Evolutionary conservation across 1,140 invertebrate genomes (phyloP).

Genomic region (Babylonia areolata): DNA sequence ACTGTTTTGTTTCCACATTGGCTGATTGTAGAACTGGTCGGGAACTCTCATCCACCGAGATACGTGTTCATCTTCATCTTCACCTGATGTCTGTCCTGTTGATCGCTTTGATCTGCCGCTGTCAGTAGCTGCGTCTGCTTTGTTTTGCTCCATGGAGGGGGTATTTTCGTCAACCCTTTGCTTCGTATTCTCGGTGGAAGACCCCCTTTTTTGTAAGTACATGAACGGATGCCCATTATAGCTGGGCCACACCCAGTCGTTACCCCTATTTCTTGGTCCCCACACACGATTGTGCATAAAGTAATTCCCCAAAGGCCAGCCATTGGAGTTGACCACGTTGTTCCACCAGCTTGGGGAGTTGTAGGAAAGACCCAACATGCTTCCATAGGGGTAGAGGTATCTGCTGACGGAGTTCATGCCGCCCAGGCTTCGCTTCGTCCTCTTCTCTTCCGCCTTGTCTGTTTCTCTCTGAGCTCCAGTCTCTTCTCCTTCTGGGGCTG

Average conservation of each 20-base stretch:
- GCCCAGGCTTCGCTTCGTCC: not conserved
- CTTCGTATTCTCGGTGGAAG: not conserved
- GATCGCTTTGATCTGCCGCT: not conserved
- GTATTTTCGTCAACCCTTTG: not conserved
- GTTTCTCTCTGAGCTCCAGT: not conserved
- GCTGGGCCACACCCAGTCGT: not conserved
- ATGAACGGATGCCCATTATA: not conserved
- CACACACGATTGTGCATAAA: not conserved
- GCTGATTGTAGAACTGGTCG: not conserved
- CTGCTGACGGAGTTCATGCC: not conserved
- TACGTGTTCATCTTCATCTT: not conserved
- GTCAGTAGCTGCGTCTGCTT: not conserved
- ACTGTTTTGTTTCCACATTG: not conserved
- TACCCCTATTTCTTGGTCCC: not conserved
- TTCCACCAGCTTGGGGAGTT: constrained; percentile 7
- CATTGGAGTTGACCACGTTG: not conserved
- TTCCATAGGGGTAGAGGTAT: not conserved
- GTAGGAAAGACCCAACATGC: not conserved
- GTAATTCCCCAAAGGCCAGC: not conserved
- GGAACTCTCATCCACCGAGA: not conserved
- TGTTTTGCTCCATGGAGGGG: not conserved
- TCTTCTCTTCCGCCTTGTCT: not conserved
- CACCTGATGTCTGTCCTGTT: not conserved
- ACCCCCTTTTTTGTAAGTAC: not conserved
- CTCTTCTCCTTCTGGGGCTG: not conserved